Evolutionary conservation across 2,113 vertebrate species (phyloP).

Genomic region (Piaya cayana): DNA sequence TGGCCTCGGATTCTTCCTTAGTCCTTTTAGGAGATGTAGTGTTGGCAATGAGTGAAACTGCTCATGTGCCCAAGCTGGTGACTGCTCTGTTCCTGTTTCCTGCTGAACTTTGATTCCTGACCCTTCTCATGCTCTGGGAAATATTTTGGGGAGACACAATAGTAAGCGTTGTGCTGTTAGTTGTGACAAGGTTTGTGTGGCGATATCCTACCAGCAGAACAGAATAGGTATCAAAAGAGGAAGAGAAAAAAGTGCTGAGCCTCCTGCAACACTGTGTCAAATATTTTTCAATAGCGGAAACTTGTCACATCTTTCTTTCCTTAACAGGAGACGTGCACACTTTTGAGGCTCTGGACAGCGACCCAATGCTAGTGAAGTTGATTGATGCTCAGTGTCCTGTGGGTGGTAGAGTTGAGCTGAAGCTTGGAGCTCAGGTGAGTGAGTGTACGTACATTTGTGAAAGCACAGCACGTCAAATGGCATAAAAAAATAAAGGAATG

Average conservation of each 20-base stretch:
- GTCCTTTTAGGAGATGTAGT: not conserved
- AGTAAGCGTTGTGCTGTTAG: not conserved
- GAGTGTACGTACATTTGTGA: not conserved
- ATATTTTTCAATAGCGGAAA: not conserved
- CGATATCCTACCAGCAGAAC: not conserved
- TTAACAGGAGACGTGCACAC: conserved; percentile 75
- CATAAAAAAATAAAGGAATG: not conserved
- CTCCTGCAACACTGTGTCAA: not conserved
- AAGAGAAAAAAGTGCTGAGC: not conserved
- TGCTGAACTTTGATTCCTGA: not conserved
- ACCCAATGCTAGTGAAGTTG: conserved; percentile 80
- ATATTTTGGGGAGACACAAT: not conserved
- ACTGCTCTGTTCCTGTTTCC: not conserved
- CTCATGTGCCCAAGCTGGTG: not conserved
- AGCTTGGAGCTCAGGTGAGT: conserved; percentile 90
- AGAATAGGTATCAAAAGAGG: not conserved
- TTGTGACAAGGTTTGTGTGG: not conserved
- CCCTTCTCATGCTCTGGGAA: not conserved
- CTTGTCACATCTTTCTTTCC: not conserved
- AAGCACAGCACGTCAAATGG: not conserved
- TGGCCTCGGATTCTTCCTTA: not conserved
- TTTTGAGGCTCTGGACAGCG: conserved; percentile 91
- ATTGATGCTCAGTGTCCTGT: conserved; percentile 91
- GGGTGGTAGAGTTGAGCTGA: conserved; percentile 84
- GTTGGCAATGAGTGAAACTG: not conserved